Base-by-base conservation (phyloP, 2,888 invertebrate species). In the Euproctis similis region DNA sequence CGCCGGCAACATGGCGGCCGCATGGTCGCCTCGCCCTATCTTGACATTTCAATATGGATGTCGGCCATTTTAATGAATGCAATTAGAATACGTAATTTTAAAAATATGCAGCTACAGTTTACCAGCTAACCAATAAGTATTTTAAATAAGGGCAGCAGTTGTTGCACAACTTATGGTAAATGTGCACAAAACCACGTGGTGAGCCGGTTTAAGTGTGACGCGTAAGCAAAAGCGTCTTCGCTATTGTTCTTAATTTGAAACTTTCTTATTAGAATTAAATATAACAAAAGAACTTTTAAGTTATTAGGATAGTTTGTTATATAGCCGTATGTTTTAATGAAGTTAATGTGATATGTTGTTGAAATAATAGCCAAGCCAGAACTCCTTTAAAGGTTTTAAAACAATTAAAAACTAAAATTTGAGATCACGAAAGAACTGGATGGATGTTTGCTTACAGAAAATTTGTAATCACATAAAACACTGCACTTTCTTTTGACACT, bases 11-110 rank as follows among this genome's bases (percentile, higher is more conserved):
- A 82, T 82, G 84, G 82, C 84, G 63, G 81, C 81, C 80, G 73
- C 78, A 80, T 80, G 82, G 81, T 73, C 80, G 81, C 84, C 84
- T 84, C 84, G 80, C 82, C 82, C 82, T 74, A 77, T 78, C 82
- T 80, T 81, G 81, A 82, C 81, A 74, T 73, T 73, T 80, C 67
- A 77, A 77, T 78, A 78, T 72, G 72, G 70, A 76, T 61, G 76
- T 72, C 80, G 60, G 76, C 81, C 80, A 78, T 81, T 80, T 62
- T 44, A 35, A 34, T 11, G 29, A 53, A 53, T 39, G 36, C 25
- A 28, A 16, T 16, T 26, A 50, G 53, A 50, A 36, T 36, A 13
- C 30, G n/a, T n/a, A n/a, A n/a, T n/a, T n/a, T n/a, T n/a, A n/a
- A n/a, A n/a, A n/a, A n/a, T n/a, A n/a, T n/a, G n/a, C n/a, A n/a